Evolutionary conservation across 2,888 invertebrate species (phyloP).

Genomic region (Cryptus armator): DNA sequence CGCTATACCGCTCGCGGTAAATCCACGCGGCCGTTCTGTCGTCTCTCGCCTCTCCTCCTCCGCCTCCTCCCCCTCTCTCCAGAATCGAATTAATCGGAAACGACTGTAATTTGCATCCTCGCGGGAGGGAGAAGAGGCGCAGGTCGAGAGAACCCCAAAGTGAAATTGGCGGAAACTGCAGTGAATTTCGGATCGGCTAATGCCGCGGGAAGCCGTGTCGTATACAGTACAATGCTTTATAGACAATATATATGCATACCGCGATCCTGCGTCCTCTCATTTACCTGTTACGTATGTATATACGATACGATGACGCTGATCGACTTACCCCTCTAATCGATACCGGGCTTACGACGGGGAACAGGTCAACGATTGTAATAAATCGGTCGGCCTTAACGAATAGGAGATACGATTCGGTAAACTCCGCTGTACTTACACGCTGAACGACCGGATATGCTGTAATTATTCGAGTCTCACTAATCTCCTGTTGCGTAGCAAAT

Average conservation of each 20-base stretch:
- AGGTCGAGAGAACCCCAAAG: constrained; percentile 54
- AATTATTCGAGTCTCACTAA: not conserved
- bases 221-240: constrained; percentile 24
- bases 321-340: constrained; percentile 13
- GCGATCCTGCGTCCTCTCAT: constrained; percentile 54
- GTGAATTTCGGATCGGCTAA: constrained; percentile 64
- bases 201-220: constrained; percentile 47
- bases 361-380: not conserved
- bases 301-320: constrained; percentile 22
- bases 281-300: constrained; percentile 30
- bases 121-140: constrained; percentile 20
- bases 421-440: not conserved
- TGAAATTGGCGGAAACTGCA: constrained; percentile 71
- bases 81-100: constrained; percentile 70
- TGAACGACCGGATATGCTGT: not conserved
- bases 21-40: constrained; percentile 18
- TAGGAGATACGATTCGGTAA: constrained; percentile 1
- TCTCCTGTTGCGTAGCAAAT: not conserved
- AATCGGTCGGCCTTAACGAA: constrained; percentile 4
- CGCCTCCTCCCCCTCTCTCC: not conserved
- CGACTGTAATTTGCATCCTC: constrained; percentile 69
- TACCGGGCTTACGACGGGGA: not conserved
- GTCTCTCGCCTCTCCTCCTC: constrained; percentile 1
- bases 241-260: constrained; percentile 51
- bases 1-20: constrained; percentile 5